Percentiles rank a stretch among this genome's conserved stretches.
These are phyloP conservation scores for Manis pentadactyla DNA, from an alignment of 2,797 vertebrate genomes.

Conservation along the genomic window DNA sequence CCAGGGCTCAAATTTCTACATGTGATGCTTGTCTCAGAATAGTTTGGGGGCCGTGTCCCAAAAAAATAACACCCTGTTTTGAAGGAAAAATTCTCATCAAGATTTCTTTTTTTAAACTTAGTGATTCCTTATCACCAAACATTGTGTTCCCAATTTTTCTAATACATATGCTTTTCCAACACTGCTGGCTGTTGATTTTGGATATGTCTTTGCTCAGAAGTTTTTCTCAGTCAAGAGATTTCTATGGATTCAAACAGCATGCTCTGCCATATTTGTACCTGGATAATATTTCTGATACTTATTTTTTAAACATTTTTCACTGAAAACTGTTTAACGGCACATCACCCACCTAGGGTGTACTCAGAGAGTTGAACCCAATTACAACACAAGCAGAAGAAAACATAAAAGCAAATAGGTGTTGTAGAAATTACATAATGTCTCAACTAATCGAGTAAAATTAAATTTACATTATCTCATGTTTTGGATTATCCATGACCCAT, in stretches of 20 bases:
- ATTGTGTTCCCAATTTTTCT: background rate
- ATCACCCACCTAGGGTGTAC: background rate
- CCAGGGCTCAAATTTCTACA: background rate
- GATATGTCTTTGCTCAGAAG: background rate
- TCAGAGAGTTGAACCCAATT: background rate
- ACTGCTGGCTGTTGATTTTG: background rate
- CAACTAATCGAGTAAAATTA: background rate
- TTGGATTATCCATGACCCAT: background rate
- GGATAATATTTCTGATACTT: background rate
- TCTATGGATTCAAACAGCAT: background rate
- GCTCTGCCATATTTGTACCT: background rate
- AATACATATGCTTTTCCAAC: background rate
- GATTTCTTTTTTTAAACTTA: background rate
- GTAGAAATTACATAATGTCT: background rate
- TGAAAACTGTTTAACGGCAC: slow-evolving; percentile 31
- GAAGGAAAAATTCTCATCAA: background rate
- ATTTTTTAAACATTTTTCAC: background rate
- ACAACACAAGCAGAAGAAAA: background rate
- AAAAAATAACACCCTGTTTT: background rate
- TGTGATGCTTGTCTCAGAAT: background rate
- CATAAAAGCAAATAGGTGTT: background rate
- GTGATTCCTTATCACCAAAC: background rate
- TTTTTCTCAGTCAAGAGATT: background rate
- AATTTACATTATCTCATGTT: background rate
- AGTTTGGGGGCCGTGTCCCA: background rate